Evolutionary conservation across 1,140 invertebrate genomes (phyloP).

Genomic region (Euschistus heros): DNA sequence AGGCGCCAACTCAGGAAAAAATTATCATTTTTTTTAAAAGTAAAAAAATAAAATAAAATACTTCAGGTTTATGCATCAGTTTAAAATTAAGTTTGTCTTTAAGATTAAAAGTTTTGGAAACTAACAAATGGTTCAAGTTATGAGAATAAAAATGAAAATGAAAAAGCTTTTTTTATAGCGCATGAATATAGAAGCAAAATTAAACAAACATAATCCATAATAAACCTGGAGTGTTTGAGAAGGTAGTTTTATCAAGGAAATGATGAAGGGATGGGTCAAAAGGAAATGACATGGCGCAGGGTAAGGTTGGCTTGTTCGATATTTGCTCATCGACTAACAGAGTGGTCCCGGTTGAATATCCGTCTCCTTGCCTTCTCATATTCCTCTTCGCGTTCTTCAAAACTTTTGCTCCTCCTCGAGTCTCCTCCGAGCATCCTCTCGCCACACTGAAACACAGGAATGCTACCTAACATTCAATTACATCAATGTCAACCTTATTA

Average conservation of each 20-base stretch:
- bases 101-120: no score
- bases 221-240: background rate
- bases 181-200: no score
- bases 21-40: no score
- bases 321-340: slow-evolving; percentile 35
- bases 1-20: no score
- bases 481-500: background rate
- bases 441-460: slow-evolving; percentile 34
- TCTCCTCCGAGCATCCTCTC: slow-evolving; percentile 52
- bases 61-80: no score
- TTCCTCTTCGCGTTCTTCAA: slow-evolving; percentile 81
- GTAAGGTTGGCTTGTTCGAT: slow-evolving; percentile 1
- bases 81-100: no score
- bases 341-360: slow-evolving; percentile 61
- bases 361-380: slow-evolving; percentile 69
- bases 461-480: slow-evolving; percentile 14
- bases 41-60: no score
- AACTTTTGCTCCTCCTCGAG: slow-evolving; percentile 68
- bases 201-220: background rate
- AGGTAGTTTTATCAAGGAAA: background rate
- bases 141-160: no score
- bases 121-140: no score
- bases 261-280: background rate
- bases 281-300: background rate
- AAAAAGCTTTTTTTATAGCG: no score